These are phyloP conservation scores for Oryctes rhinoceros DNA, from an alignment of 1,140 invertebrate species.

Conservation along the genomic window DNA sequence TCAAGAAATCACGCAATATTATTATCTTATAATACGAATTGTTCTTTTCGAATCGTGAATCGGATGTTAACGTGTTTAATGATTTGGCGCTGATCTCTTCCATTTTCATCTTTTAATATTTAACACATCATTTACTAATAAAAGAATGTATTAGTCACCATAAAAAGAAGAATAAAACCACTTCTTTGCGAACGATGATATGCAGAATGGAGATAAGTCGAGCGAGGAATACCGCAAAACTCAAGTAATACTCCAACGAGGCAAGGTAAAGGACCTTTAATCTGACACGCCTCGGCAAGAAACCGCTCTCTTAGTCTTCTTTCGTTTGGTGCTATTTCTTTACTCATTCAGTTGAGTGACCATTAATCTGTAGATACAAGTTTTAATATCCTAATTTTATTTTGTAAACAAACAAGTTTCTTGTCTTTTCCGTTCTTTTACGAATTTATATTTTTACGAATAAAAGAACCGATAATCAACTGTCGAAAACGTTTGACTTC, in stretches of 20 bases:
- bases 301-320: neutral
- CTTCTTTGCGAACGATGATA: neutral
- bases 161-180: constrained; percentile 1
- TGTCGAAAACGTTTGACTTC: too few species aligned
- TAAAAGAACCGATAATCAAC: too few species aligned
- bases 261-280: constrained; percentile 14
- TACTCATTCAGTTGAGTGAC: constrained; percentile 13
- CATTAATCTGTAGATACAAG: constrained; percentile 1
- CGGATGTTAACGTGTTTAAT: neutral
- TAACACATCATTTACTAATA: neutral
- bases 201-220: constrained; percentile 9
- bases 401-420: neutral
- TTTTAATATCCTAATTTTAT: neutral
- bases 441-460: neutral
- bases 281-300: neutral
- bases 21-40: neutral
- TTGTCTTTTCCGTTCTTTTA: neutral
- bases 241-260: neutral
- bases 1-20: too few species aligned
- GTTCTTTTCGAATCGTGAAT: neutral
- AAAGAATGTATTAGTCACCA: neutral
- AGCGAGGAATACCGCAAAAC: neutral
- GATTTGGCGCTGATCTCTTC: neutral
- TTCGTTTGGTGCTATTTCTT: neutral
- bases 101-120: neutral